Evolutionary conservation across 2,113 vertebrate genomes (phyloP).

Genomic region (Penelope pileata): DNA sequence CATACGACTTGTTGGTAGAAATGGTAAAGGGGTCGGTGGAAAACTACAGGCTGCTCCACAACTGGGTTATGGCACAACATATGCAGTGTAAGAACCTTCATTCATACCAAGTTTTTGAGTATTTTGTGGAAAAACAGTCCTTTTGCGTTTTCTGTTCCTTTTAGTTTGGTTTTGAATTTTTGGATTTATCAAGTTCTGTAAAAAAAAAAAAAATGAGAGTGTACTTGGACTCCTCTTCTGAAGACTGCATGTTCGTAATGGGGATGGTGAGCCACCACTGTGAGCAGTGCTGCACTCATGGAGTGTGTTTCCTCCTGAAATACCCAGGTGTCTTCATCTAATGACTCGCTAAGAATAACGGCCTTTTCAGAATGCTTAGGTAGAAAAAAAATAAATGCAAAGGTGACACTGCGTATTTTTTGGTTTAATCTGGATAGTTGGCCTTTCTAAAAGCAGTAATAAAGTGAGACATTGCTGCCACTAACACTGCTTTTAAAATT

Average conservation of each 20-base stretch:
- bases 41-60: slow-evolving; percentile 97
- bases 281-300: neutral
- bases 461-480: neutral
- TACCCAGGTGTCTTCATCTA: neutral
- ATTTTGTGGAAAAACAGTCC: neutral
- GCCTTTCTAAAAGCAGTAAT: neutral
- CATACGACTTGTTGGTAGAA: slow-evolving; percentile 96
- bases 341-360: neutral
- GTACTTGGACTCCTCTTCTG: neutral
- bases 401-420: neutral
- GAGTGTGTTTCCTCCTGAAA: neutral
- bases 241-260: neutral
- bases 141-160: neutral
- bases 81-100: slow-evolving; percentile 91
- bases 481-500: neutral
- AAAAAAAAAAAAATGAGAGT: neutral
- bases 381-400: neutral
- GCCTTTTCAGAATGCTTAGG: neutral
- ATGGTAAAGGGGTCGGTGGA: slow-evolving; percentile 97
- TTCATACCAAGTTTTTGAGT: neutral
- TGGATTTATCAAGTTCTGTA: neutral
- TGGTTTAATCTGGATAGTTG: neutral
- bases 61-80: slow-evolving; percentile 99
- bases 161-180: neutral
- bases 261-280: neutral